These are phyloP conservation scores for Gryllus longicercus DNA, from an alignment of 2,888 invertebrate species.

Conservation along the genomic window DNA sequence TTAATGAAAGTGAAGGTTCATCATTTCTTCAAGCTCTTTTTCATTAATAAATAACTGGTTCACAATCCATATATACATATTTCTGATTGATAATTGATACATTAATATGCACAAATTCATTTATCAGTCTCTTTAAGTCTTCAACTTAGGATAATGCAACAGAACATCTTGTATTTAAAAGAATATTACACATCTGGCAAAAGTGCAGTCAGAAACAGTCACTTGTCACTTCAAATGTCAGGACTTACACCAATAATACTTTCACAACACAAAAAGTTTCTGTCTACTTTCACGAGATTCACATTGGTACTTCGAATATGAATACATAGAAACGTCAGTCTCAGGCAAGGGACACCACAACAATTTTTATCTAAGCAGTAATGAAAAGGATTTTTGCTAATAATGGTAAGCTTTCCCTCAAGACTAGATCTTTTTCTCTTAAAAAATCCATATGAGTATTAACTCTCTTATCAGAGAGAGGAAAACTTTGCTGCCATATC, in stretches of 20 bases:
- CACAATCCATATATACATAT: background rate
- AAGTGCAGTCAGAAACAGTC: background rate
- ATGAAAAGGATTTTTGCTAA: background rate
- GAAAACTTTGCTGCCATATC: constrained; percentile 28
- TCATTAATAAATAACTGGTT: background rate
- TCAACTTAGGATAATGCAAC: constrained; percentile 4
- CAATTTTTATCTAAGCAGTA: constrained; percentile 18
- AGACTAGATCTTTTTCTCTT: constrained; percentile 4
- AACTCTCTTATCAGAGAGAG: constrained; percentile 22
- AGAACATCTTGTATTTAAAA: background rate
- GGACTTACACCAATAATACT: constrained; percentile 6
- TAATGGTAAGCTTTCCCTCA: constrained; percentile 20
- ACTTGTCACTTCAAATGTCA: background rate
- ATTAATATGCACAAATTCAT: constrained; percentile 4
- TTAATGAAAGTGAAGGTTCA: background rate
- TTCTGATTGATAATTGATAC: constrained; percentile 17
- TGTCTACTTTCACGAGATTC: constrained; percentile 17
- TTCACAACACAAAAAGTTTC: constrained; percentile 6
- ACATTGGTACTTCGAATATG: constrained; percentile 1
- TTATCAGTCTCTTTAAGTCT: constrained; percentile 8
- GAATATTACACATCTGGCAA: background rate
- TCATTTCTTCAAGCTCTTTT: background rate
- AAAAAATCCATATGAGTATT: constrained; percentile 30
- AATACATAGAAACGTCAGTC: constrained; percentile 1
- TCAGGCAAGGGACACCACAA: constrained; percentile 5